Percentiles rank a stretch among this genome's conserved stretches.
phyloP scores from a whole-genome alignment of 2,113 vertebrate genomes.

The Zonotrichia leucophrys region DNA sequence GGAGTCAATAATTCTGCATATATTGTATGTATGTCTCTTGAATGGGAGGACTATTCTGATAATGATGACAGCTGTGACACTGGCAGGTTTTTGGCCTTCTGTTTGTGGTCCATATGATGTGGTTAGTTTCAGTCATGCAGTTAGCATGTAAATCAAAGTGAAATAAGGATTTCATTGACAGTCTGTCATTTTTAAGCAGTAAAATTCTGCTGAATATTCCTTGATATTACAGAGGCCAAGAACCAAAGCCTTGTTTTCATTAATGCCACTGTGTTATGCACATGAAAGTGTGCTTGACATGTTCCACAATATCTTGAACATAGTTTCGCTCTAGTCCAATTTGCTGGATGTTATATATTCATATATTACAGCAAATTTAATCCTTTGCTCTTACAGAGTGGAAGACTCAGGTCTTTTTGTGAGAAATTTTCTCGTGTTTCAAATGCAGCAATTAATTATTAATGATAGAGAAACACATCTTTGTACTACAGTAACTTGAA shows the following conservation, averaged over 20 bases:
- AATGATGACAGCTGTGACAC: neutral
- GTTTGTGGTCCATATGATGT: neutral
- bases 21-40: conserved; percentile 79
- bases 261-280: neutral
- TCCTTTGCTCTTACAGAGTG: neutral
- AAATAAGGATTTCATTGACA: neutral
- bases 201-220: neutral
- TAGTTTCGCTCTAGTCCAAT: neutral
- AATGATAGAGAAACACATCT: neutral
- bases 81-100: neutral
- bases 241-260: conserved; percentile 1
- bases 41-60: neutral
- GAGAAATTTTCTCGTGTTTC: neutral
- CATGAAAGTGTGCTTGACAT: neutral
- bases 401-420: neutral
- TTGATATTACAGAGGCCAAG: neutral
- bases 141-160: neutral
- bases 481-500: conserved; percentile 8
- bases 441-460: conserved; percentile 19
- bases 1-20: conserved; percentile 97
- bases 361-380: neutral
- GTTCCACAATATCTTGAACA: neutral
- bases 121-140: neutral
- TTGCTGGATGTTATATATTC: conserved; percentile 9
- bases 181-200: neutral